phyloP scores from a whole-genome alignment of 2,797 vertebrate species.

The Danio kyathit region DNA sequence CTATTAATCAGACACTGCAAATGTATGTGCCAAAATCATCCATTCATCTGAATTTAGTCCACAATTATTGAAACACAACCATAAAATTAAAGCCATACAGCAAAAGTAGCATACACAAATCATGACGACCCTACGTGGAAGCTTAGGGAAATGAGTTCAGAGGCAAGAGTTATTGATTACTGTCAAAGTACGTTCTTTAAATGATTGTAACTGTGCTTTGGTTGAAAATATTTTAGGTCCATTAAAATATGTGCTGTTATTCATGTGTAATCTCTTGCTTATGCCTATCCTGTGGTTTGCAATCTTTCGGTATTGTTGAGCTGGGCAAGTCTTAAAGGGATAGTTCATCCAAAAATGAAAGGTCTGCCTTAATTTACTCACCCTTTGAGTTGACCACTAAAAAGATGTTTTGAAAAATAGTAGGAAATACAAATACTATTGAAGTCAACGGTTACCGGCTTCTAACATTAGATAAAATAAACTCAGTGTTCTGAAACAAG shows the following conservation, averaged over 20 bases:
- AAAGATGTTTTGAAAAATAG: too few species aligned
- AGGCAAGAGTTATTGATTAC: neutral
- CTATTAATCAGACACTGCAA: constrained; percentile 10
- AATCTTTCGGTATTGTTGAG: neutral
- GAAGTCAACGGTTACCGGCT: too few species aligned
- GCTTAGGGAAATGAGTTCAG: neutral
- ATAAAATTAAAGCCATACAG: constrained; percentile 31
- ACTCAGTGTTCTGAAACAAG: too few species aligned
- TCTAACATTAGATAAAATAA: too few species aligned
- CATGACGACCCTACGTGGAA: constrained; percentile 9
- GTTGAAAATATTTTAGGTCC: constrained; percentile 25
- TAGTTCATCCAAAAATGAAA: too few species aligned
- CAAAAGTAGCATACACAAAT: constrained; percentile 19
- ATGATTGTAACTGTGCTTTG: constrained; percentile 45
- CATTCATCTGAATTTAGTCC: neutral
- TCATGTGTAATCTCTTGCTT: neutral
- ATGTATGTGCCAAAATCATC: constrained; percentile 15
- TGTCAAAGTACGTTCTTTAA: neutral
- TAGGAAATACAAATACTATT: too few species aligned
- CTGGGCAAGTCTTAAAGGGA: neutral
- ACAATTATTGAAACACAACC: constrained; percentile 27
- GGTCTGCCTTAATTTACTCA: too few species aligned
- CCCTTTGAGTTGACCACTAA: too few species aligned
- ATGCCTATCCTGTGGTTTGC: neutral
- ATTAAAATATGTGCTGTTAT: constrained; percentile 15